These are phyloP conservation scores for Donacobius atricapilla DNA, from an alignment of 2,113 vertebrate genomes.

Conservation along the genomic window DNA sequence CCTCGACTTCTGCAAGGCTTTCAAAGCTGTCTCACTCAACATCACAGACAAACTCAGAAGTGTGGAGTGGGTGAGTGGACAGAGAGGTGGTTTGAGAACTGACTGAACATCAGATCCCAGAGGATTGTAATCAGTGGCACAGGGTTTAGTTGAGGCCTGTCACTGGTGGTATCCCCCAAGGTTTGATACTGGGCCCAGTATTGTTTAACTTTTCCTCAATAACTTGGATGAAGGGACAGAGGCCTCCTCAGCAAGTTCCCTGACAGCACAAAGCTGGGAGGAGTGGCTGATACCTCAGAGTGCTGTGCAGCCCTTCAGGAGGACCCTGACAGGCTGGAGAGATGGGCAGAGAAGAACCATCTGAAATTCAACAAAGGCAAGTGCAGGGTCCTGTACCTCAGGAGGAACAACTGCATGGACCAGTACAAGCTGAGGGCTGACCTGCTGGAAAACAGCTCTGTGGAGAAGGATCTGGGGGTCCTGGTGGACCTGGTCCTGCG, in stretches of 20 bases:
- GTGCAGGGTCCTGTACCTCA: background rate
- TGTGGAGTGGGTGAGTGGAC: background rate
- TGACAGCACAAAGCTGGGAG: background rate
- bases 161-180: background rate
- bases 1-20: background rate
- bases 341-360: background rate
- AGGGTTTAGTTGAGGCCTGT: background rate
- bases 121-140: background rate
- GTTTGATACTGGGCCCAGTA: background rate
- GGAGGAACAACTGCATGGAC: background rate
- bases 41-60: background rate
- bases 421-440: background rate
- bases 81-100: background rate
- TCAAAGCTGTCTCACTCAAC: no score
- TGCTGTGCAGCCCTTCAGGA: background rate
- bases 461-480: background rate
- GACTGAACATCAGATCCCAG: background rate
- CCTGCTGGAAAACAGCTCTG: background rate
- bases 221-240: background rate
- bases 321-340: background rate
- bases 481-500: background rate
- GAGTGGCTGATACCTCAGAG: accelerated
- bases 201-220: background rate
- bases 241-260: background rate
- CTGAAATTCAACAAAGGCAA: background rate